Conservation (phyloP, 2,113 vertebrate species). For the Psophia crepitans region DNA sequence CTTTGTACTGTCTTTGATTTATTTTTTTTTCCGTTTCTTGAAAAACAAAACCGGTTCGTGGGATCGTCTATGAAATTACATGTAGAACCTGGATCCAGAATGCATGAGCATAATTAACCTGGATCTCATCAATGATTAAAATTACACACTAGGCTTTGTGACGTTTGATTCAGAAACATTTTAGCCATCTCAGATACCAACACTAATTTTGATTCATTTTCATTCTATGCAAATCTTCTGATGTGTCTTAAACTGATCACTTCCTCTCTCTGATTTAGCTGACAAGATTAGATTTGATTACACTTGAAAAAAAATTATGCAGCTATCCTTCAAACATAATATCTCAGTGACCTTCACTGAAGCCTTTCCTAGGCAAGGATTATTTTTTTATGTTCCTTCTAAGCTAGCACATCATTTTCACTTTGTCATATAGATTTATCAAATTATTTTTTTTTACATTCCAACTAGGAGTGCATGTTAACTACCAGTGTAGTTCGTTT, state of each 20-base stretch:
- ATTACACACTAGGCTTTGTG: conserved; percentile 82
- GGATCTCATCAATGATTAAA: conserved; percentile 81
- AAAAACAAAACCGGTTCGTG: neutral
- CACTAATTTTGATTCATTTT: conserved; percentile 84
- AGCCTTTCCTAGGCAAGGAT: conserved; percentile 73
- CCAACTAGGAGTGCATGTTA: neutral
- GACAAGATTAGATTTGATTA: conserved; percentile 89
- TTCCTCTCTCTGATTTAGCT: conserved; percentile 79
- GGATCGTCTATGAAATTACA: neutral
- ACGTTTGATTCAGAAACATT: conserved; percentile 77
- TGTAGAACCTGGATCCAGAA: neutral
- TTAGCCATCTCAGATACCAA: conserved; percentile 81
- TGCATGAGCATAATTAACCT: conserved; percentile 77
- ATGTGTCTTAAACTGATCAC: conserved; percentile 79
- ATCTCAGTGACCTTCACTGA: conserved; percentile 78
- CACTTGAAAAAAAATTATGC: conserved; percentile 75
- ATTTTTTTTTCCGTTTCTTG: neutral
- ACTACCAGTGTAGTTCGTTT: neutral
- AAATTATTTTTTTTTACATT: neutral
- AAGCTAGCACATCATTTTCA: neutral
- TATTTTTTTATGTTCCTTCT: too few relatives aligned
- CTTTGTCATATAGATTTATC: neutral
- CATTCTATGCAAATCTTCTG: conserved; percentile 83
- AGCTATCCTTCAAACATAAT: conserved; percentile 80
- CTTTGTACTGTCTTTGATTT: neutral